Conservation (phyloP, 2,888 invertebrate genomes). For the Nomada ferruginata region DNA sequence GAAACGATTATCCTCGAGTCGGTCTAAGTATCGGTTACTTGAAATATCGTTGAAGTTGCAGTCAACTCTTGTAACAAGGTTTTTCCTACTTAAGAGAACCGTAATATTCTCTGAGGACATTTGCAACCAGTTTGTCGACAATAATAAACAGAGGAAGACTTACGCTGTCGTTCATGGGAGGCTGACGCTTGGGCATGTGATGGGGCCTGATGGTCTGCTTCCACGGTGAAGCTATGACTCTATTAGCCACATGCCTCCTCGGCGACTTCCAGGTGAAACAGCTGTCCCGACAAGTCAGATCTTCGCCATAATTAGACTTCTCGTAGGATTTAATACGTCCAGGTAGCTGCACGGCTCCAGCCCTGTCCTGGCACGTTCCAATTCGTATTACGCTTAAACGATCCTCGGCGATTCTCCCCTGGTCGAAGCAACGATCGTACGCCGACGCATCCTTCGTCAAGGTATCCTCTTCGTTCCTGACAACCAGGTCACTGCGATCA, state of each 20-base stretch:
- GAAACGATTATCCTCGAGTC: neutral
- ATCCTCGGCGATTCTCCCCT: neutral
- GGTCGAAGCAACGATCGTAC: neutral
- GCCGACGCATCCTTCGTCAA: neutral
- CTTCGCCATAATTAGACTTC: conserved; percentile 64
- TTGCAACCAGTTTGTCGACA: neutral
- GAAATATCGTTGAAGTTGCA: too few species aligned
- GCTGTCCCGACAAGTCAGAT: conserved; percentile 69
- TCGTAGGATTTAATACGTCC: conserved; percentile 35
- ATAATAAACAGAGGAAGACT: conserved; percentile 9
- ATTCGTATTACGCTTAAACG: conserved; percentile 30
- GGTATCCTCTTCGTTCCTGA: conserved; percentile 24
- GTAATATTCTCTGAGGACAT: neutral
- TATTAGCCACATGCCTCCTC: conserved; percentile 79
- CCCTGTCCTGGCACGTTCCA: conserved; percentile 5
- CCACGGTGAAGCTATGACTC: conserved; percentile 82
- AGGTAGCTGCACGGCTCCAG: conserved; percentile 17
- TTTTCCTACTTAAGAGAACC: neutral
- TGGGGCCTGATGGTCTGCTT: conserved; percentile 78
- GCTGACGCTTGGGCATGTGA: conserved; percentile 77
- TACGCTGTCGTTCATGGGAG: conserved; percentile 31
- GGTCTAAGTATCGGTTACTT: neutral
- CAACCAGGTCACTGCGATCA: neutral
- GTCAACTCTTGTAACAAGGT: too few species aligned
- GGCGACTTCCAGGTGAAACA: conserved; percentile 75